phyloP scores from a whole-genome alignment of 2,888 invertebrate genomes.

The Bimastos eiseni region DNA sequence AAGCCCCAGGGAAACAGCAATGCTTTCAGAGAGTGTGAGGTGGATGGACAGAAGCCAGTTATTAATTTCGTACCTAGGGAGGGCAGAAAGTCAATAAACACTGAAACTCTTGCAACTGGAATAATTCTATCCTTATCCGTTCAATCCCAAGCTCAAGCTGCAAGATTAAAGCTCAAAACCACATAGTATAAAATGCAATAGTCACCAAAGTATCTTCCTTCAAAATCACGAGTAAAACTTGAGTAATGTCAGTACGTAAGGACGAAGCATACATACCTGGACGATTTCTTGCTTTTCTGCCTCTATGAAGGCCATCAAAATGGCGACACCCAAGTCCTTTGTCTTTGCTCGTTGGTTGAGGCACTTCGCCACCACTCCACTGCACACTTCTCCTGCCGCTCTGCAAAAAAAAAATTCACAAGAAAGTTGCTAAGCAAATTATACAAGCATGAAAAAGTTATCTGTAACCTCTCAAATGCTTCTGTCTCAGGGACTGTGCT shows the following conservation, averaged over 20 bases:
- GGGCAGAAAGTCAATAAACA: too few species aligned
- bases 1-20: too few species aligned
- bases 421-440: background rate
- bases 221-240: background rate
- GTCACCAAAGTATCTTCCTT: background rate
- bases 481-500: background rate
- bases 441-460: background rate
- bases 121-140: background rate
- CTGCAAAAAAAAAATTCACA: constrained; percentile 55
- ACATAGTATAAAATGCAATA: background rate
- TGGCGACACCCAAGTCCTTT: constrained; percentile 84
- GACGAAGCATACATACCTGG: constrained; percentile 34
- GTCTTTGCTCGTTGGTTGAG: constrained; percentile 89
- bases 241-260: constrained; percentile 55
- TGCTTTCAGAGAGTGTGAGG: too few species aligned
- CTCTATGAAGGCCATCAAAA: constrained; percentile 90
- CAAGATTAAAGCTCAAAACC: background rate
- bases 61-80: too few species aligned
- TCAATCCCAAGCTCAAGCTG: background rate
- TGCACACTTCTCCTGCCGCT: constrained; percentile 85
- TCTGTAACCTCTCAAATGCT: background rate
- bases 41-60: too few species aligned
- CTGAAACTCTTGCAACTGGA: background rate
- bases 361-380: constrained; percentile 86
- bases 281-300: constrained; percentile 84